Conservation (phyloP, 2,797 vertebrate genomes). For the Yasuhikotakia modesta region DNA sequence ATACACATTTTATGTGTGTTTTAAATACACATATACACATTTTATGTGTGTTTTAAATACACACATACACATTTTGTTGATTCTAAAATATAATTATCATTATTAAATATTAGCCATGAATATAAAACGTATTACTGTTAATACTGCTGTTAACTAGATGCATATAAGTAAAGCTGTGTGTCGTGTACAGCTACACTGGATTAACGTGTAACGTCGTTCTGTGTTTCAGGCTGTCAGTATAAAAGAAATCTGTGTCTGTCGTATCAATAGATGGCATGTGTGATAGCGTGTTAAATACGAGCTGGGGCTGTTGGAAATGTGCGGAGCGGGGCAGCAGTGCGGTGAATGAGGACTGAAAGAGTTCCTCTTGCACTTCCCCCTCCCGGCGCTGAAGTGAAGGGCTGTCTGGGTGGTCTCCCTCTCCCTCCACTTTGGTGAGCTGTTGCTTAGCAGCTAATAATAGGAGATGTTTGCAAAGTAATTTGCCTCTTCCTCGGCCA, state of each 20-base stretch:
- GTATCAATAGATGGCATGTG: slow-evolving; percentile 73
- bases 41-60: too few species aligned
- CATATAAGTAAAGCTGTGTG: neutral
- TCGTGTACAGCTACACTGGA: neutral
- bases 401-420: slow-evolving; percentile 84
- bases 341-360: slow-evolving; percentile 79
- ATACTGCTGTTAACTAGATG: neutral
- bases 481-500: slow-evolving; percentile 93
- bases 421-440: slow-evolving; percentile 89
- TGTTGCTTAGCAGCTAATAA: slow-evolving; percentile 96
- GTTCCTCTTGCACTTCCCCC: slow-evolving; percentile 63
- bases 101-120: too few species aligned
- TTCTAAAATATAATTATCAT: neutral
- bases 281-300: slow-evolving; percentile 62
- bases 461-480: slow-evolving; percentile 92
- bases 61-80: neutral
- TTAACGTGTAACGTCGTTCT: slow-evolving; percentile 26
- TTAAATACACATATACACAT: too few species aligned
- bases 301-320: slow-evolving; percentile 65
- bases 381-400: slow-evolving; percentile 66
- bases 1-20: too few species aligned
- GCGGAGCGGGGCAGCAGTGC: slow-evolving; percentile 63
- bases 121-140: too few species aligned
- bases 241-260: slow-evolving; percentile 54
- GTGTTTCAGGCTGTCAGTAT: slow-evolving; percentile 35